Evolutionary conservation across 2,888 invertebrate species (phyloP).

Genomic region (Matsumyia berberina): DNA sequence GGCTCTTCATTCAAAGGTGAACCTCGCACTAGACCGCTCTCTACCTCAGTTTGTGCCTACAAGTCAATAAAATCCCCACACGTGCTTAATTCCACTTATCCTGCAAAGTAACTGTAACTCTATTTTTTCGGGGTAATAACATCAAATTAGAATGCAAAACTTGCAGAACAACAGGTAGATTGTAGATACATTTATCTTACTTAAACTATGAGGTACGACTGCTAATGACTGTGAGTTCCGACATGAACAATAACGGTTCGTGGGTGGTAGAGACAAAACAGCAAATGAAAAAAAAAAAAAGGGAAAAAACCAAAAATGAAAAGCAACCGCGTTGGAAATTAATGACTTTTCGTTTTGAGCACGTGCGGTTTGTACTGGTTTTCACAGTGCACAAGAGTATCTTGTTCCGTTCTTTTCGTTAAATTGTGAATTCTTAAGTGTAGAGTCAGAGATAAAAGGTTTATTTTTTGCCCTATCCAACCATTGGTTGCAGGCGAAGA

Average conservation of each 20-base stretch:
- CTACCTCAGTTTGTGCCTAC: no score
- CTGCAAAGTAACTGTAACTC: conserved; percentile 3
- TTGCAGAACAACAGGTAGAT: conserved; percentile 66
- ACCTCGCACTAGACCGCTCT: no score
- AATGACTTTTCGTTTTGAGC: conserved; percentile 65
- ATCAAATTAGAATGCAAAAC: conserved; percentile 66
- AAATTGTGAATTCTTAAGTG: not conserved
- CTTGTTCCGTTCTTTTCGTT: conserved; percentile 25
- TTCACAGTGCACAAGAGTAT: conserved; percentile 19
- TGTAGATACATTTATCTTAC: conserved; percentile 66
- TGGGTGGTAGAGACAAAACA: conserved; percentile 70
- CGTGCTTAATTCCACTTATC: not conserved
- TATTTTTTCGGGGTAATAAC: conserved; percentile 35
- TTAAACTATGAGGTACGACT: conserved; percentile 54
- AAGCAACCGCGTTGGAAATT: conserved; percentile 56
- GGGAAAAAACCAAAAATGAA: conserved; percentile 36
- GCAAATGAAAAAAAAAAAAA: no score
- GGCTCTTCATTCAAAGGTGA: no score
- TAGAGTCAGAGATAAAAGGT: not conserved
- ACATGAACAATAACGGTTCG: conserved; percentile 70
- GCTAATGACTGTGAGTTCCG: conserved; percentile 67
- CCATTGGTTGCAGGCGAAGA: no score
- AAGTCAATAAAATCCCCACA: not conserved
- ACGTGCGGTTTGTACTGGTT: conserved; percentile 57
- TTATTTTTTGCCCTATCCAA: not conserved